A percentile compares a stretch with the other conserved stretches of the same genome.
These are phyloP conservation scores for Premnoplex brunnescens DNA, from an alignment of 2,797 vertebrate genomes.

Conservation along the genomic window DNA sequence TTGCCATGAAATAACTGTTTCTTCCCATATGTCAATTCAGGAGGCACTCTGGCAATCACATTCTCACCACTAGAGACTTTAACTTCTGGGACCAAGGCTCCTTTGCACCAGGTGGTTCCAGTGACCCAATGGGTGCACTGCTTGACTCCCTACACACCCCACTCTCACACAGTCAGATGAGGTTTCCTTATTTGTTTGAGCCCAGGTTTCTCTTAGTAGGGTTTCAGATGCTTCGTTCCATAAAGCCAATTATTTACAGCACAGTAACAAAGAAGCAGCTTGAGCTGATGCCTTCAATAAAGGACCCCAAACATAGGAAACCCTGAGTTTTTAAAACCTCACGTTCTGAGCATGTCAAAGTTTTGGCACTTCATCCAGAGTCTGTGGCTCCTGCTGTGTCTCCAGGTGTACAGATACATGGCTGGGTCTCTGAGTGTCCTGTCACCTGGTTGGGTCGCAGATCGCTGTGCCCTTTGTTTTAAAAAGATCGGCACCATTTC, in stretches of 20 bases:
- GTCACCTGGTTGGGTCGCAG: fast-evolving
- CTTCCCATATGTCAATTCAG: neutral
- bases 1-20: neutral
- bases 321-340: neutral
- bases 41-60: neutral
- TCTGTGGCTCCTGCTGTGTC: neutral
- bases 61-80: neutral
- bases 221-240: neutral
- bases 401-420: neutral
- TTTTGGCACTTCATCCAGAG: neutral
- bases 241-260: neutral
- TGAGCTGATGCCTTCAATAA: neutral
- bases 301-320: neutral
- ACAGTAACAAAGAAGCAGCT: neutral
- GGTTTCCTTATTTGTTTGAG: neutral
- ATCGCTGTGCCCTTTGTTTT: neutral
- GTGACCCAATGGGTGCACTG: fast-evolving
- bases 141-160: neutral
- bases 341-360: neutral
- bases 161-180: neutral
- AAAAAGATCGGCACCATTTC: neutral
- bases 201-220: neutral
- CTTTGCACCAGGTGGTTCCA: too few species aligned
- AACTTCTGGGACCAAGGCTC: too few species aligned
- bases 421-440: neutral